Percentiles rank a stretch among this genome's conserved stretches.
phyloP scores from a whole-genome alignment of 2,113 vertebrate species.

The Scopus umbretta region DNA sequence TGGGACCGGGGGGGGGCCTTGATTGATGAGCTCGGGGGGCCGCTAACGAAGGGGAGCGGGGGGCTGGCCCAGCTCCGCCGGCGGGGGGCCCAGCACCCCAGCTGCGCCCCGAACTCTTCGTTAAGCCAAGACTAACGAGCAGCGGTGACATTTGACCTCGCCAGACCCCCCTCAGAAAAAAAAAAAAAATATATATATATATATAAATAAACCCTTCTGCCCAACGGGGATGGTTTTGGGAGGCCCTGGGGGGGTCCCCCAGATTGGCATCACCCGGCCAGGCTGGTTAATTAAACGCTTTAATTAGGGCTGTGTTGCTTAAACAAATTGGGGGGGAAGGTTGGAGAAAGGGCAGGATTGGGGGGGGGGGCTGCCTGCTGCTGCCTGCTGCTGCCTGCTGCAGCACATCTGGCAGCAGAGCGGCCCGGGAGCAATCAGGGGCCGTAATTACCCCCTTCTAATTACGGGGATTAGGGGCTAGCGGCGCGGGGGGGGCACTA shows the following conservation, averaged over 20 bases:
- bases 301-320: constrained; percentile 49
- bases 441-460: constrained; percentile 56
- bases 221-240: not conserved
- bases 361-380: not conserved
- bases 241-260: not conserved
- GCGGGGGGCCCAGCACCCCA: not conserved
- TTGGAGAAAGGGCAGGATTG: not conserved
- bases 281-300: constrained; percentile 3
- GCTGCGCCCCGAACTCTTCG: not conserved
- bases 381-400: not conserved
- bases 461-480: constrained; percentile 60
- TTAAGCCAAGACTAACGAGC: not conserved
- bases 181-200: too few relatives aligned
- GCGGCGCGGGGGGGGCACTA: not conserved
- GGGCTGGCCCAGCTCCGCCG: too few relatives aligned
- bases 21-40: not conserved
- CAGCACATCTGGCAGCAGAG: not conserved
- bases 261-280: not conserved
- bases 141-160: not conserved
- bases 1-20: not conserved
- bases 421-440: not conserved
- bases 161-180: too few relatives aligned
- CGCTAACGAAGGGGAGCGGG: too few relatives aligned
- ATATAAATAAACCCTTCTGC: too few relatives aligned
- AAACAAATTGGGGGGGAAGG: not conserved